Evolutionary conservation across 2,888 invertebrate species (phyloP).

Genomic region (Macroteleia sp.): DNA sequence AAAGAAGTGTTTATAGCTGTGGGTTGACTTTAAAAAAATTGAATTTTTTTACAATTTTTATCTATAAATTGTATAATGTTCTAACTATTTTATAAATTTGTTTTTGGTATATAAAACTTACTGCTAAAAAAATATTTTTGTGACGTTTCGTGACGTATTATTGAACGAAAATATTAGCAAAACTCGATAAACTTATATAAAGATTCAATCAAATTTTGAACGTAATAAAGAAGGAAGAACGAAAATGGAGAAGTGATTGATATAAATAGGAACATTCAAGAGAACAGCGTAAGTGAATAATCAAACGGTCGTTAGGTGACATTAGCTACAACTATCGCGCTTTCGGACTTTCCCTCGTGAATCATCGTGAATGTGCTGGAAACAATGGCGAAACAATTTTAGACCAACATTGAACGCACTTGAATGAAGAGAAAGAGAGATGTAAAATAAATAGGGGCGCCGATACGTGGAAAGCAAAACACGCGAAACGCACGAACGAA

Average conservation of each 20-base stretch:
- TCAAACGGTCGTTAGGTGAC: constrained; percentile 57
- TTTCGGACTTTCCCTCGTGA: constrained; percentile 34
- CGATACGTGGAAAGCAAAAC: constrained; percentile 20
- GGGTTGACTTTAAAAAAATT: no score
- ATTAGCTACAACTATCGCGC: constrained; percentile 38
- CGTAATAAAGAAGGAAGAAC: no score
- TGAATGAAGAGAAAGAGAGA: constrained; percentile 28
- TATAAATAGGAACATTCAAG: constrained; percentile 6
- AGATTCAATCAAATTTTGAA: no score
- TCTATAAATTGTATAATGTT: no score
- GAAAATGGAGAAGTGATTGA: constrained; percentile 18
- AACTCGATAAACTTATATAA: no score
- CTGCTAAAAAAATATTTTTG: no score
- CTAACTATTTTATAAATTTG: no score
- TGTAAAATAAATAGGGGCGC: constrained; percentile 36
- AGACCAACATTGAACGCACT: constrained; percentile 12
- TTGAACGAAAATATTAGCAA: no score
- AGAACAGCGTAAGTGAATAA: constrained; percentile 23
- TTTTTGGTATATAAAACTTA: no score
- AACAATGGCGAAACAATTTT: constrained; percentile 57
- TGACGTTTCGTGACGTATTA: no score
- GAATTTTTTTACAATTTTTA: no score
- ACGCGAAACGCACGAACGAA: constrained; percentile 11
- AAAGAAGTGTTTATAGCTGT: no score
- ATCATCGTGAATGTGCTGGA: constrained; percentile 45